Conservation (phyloP, 2,888 invertebrate species). For the Drosophila barbarae region DNA sequence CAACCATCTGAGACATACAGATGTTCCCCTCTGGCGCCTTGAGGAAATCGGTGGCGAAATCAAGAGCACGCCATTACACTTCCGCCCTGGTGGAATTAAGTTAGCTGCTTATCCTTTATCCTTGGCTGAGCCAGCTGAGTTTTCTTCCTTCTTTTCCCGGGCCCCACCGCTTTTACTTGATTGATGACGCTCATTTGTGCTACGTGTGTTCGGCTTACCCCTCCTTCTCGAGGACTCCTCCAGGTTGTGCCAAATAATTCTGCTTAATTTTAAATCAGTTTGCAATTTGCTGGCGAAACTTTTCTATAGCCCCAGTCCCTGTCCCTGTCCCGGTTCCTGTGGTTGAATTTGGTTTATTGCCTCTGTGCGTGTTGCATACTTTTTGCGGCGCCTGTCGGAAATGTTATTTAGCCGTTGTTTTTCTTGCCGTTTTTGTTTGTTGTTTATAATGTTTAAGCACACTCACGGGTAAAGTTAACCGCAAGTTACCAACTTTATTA, state of each 20-base stretch:
- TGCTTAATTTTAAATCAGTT: slow-evolving; percentile 74
- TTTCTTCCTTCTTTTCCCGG: not conserved
- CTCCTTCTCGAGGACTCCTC: slow-evolving; percentile 19
- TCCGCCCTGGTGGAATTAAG: slow-evolving; percentile 46
- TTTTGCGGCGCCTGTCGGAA: slow-evolving; percentile 50
- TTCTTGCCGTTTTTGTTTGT: slow-evolving; percentile 23
- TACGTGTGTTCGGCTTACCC: slow-evolving; percentile 32
- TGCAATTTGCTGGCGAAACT: slow-evolving; percentile 58
- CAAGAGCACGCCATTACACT: slow-evolving; percentile 39
- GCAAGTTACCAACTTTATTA: slow-evolving; percentile 70
- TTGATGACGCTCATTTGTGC: slow-evolving; percentile 71
- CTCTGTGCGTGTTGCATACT: slow-evolving; percentile 63
- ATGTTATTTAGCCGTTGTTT: slow-evolving; percentile 59
- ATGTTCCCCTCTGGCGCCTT: slow-evolving; percentile 22
- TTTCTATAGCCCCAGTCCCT: slow-evolving; percentile 19
- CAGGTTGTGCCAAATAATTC: slow-evolving; percentile 62
- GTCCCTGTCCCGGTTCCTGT: slow-evolving; percentile 26
- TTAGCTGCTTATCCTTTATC: slow-evolving; percentile 59
- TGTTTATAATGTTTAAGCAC: slow-evolving; percentile 70
- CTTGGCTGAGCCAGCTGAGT: slow-evolving; percentile 15
- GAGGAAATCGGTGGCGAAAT: slow-evolving; percentile 50
- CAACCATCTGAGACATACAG: slow-evolving; percentile 42
- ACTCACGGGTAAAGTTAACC: slow-evolving; percentile 72
- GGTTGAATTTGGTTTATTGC: slow-evolving; percentile 68
- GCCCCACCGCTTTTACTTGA: slow-evolving; percentile 44